Evolutionary conservation across 2,797 vertebrate genomes (phyloP).

Genomic region (Danio choprae): DNA sequence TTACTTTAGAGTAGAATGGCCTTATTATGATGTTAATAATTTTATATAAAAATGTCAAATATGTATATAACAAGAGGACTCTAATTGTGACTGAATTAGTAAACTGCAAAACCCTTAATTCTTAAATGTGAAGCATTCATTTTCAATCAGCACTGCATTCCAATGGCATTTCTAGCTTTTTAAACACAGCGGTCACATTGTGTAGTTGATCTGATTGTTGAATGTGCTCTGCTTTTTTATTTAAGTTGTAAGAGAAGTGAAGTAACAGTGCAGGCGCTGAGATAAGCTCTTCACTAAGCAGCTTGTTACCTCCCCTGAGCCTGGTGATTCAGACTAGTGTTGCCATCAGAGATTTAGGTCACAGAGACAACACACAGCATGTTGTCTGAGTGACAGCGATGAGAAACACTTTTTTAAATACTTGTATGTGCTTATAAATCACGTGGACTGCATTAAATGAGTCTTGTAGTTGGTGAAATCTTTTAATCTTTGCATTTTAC

Average conservation of each 20-base stretch:
- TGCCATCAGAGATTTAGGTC: constrained; percentile 57
- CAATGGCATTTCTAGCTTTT: not conserved
- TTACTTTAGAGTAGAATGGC: not conserved
- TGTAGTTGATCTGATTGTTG: constrained; percentile 4
- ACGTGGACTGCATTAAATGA: not conserved
- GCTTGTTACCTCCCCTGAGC: constrained; percentile 45
- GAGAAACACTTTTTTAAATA: constrained; percentile 3
- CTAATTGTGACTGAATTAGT: not conserved
- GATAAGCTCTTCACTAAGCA: constrained; percentile 56
- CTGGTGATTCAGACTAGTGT: constrained; percentile 45
- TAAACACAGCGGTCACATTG: not conserved
- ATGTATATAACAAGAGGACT: not conserved
- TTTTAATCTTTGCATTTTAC: not conserved
- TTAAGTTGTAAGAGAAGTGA: constrained; percentile 13
- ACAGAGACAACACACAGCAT: constrained; percentile 22
- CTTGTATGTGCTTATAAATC: not conserved
- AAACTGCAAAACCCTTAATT: not conserved
- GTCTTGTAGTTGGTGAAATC: not conserved
- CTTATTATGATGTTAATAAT: not conserved
- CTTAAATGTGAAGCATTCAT: not conserved
- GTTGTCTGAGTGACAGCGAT: constrained; percentile 47
- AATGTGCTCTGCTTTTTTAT: not conserved
- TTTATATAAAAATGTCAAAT: not conserved
- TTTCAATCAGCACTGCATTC: not conserved
- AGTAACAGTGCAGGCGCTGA: constrained; percentile 21